Conservation (phyloP, 2,113 vertebrate genomes). For the Mus musculus region GRCm39 chr1:40574001-40574500, state of each 20-base stretch:
- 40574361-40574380: background rate
- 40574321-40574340: background rate
- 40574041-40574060: background rate
- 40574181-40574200: background rate
- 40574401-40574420: too few species aligned
- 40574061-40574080: background rate
- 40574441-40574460: too few species aligned
- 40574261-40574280: background rate
- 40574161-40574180: background rate
- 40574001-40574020: too few species aligned
- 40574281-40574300: background rate
- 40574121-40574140: background rate
- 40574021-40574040: background rate
- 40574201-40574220: background rate
- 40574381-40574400: background rate
- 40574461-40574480: too few species aligned
- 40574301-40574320: background rate
- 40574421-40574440: too few species aligned
- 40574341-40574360: rapidly evolving
- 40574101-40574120: background rate
- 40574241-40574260: background rate
- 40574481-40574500: background rate
- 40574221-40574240: background rate
- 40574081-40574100: too few species aligned
- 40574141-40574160: too few species aligned